These are phyloP conservation scores for Cosmia pyralina DNA, from an alignment of 2,888 invertebrate species.

Conservation along the genomic window DNA sequence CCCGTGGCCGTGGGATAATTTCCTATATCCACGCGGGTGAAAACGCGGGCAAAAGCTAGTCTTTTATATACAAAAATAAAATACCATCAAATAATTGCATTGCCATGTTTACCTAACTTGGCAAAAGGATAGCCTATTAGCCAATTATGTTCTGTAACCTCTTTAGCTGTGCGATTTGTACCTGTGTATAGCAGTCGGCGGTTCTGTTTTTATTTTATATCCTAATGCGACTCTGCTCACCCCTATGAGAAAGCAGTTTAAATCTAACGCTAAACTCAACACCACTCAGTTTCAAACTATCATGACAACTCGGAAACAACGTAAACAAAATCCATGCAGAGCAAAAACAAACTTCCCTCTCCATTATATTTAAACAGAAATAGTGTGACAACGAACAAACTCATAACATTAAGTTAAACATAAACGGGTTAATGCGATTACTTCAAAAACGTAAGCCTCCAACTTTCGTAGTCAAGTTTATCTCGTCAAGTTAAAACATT, in stretches of 20 bases:
- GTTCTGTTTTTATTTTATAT: neutral
- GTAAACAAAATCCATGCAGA: conserved; percentile 44
- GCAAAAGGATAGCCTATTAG: neutral
- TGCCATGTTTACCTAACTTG: neutral
- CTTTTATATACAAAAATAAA: no score
- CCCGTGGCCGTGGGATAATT: no score
- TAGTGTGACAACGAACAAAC: conserved; percentile 64
- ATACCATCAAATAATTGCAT: neutral
- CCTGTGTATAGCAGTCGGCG: neutral
- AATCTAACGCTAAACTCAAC: conserved; percentile 36
- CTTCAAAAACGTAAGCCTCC: conserved; percentile 65
- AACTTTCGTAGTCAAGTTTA: conserved; percentile 59
- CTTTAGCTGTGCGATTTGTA: neutral
- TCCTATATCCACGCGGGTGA: no score
- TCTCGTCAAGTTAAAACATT: conserved; percentile 67
- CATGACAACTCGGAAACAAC: conserved; percentile 46
- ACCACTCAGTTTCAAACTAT: conserved; percentile 50
- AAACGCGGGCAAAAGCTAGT: no score
- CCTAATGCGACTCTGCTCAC: neutral
- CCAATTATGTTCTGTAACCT: no score
- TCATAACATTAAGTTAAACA: conserved; percentile 62
- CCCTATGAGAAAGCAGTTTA: conserved; percentile 20
- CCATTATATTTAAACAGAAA: conserved; percentile 60
- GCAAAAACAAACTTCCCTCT: conserved; percentile 56
- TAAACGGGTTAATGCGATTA: conserved; percentile 60